Evolutionary conservation across 2,888 invertebrate species (phyloP).

Genomic region (Dinocampus coccinellae): DNA sequence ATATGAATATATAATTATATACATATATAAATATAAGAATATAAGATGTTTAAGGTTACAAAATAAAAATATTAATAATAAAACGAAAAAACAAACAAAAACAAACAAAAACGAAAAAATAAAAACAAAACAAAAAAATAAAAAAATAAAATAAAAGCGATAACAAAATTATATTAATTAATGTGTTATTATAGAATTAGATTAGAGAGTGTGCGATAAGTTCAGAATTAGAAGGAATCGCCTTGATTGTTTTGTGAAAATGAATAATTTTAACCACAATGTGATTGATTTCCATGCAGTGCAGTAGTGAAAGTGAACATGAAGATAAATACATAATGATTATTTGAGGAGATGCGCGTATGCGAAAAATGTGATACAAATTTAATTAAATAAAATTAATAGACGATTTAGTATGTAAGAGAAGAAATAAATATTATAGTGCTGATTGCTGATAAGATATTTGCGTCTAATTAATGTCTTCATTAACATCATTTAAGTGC

Average conservation of each 20-base stretch:
- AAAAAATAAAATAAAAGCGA: slow-evolving; percentile 34
- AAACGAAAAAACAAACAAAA: slow-evolving; percentile 29
- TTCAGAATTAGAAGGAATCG: neutral
- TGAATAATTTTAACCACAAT: neutral
- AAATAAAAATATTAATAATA: slow-evolving; percentile 34
- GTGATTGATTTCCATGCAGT: slow-evolving; percentile 7
- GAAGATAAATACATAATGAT: slow-evolving; percentile 5
- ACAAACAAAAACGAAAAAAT: slow-evolving; percentile 32
- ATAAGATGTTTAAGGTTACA: slow-evolving; percentile 25
- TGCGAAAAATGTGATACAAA: slow-evolving; percentile 69
- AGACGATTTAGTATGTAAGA: slow-evolving; percentile 53
- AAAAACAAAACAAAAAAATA: too few relatives aligned
- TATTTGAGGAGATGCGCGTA: slow-evolving; percentile 48
- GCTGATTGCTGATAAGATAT: slow-evolving; percentile 62
- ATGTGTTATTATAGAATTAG: neutral
- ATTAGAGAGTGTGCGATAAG: slow-evolving; percentile 37
- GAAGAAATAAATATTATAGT: slow-evolving; percentile 49
- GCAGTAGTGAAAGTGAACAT: neutral
- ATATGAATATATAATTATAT: slow-evolving; percentile 12
- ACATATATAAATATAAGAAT: slow-evolving; percentile 7
- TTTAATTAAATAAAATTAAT: slow-evolving; percentile 65
- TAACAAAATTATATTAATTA: slow-evolving; percentile 21
- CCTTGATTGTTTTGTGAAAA: neutral
- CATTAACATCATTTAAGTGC: slow-evolving; percentile 54
- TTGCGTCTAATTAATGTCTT: slow-evolving; percentile 62